Percentiles rank a stretch among this genome's conserved stretches.
Conservation (phyloP, 2,113 vertebrate genomes). For the Phocoena sinus region DNA sequence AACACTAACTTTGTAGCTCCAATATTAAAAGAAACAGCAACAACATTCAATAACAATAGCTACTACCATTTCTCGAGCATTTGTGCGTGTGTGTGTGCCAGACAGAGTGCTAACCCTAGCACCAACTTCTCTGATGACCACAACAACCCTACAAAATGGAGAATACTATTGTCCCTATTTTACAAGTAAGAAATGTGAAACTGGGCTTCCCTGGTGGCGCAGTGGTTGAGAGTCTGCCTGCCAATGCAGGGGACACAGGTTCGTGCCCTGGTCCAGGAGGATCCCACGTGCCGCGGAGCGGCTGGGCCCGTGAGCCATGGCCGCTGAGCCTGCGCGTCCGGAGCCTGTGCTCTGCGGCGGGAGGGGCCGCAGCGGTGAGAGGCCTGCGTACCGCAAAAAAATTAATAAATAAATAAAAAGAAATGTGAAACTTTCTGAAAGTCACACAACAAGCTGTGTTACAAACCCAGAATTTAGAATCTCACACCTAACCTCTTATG, state of each 20-base stretch:
- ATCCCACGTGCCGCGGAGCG: no score
- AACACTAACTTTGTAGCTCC: background rate
- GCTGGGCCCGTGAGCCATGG: no score
- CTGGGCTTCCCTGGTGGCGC: no score
- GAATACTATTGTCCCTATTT: background rate
- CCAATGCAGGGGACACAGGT: no score
- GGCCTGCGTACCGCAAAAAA: no score
- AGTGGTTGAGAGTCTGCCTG: no score
- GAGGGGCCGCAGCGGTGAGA: no score
- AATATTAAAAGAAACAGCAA: background rate
- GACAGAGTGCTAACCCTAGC: background rate
- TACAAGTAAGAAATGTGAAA: background rate
- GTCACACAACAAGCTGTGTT: background rate
- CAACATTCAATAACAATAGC: background rate
- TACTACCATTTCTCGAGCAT: background rate
- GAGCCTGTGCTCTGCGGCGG: no score
- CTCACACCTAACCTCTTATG: background rate
- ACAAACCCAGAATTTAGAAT: background rate
- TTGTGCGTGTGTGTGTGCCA: background rate
- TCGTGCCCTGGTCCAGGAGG: rapidly evolving
- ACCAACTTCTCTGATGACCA: background rate
- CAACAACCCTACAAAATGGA: background rate
- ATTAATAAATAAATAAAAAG: no score
- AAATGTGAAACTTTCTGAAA: background rate
- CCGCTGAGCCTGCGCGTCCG: no score